A percentile compares a stretch with the other conserved stretches of the same genome.
Evolutionary conservation across 2,888 invertebrate species (phyloP).

Genomic region (Xestobium rufovillosum): DNA sequence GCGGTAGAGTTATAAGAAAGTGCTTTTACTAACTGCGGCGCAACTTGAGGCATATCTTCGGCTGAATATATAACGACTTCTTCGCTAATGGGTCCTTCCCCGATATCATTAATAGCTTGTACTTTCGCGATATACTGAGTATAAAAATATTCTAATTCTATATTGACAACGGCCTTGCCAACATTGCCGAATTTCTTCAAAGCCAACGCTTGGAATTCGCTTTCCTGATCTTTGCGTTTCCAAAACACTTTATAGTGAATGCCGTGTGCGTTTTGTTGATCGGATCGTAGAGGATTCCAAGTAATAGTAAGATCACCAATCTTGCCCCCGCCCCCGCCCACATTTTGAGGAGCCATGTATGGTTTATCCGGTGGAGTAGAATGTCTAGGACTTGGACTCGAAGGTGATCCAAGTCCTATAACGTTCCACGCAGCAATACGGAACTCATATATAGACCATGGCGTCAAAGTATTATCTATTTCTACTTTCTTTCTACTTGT

Average conservation of each 20-base stretch:
- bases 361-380: constrained; percentile 77
- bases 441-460: constrained; percentile 88
- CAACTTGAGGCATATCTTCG: constrained; percentile 87
- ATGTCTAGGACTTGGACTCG: constrained; percentile 78
- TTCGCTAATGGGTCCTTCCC: constrained; percentile 75
- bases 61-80: constrained; percentile 72
- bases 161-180: constrained; percentile 70
- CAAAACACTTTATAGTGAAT: constrained; percentile 88
- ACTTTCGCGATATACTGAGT: constrained; percentile 81
- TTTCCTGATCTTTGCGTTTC: constrained; percentile 64
- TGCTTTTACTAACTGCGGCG: constrained; percentile 75
- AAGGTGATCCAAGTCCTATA: constrained; percentile 72
- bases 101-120: constrained; percentile 69
- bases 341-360: constrained; percentile 65
- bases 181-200: constrained; percentile 68
- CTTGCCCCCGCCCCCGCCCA: constrained; percentile 93
- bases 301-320: constrained; percentile 89
- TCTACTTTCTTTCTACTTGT: constrained; percentile 58
- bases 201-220: constrained; percentile 66
- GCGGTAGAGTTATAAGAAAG: constrained; percentile 85
- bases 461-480: constrained; percentile 64
- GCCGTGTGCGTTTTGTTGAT: constrained; percentile 82
- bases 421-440: constrained; percentile 82
- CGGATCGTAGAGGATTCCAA: constrained; percentile 70
- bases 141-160: constrained; percentile 67